Percentiles rank a stretch among this genome's conserved stretches.
phyloP scores from a whole-genome alignment of 2,113 vertebrate species.

The Motacilla alba region DNA sequence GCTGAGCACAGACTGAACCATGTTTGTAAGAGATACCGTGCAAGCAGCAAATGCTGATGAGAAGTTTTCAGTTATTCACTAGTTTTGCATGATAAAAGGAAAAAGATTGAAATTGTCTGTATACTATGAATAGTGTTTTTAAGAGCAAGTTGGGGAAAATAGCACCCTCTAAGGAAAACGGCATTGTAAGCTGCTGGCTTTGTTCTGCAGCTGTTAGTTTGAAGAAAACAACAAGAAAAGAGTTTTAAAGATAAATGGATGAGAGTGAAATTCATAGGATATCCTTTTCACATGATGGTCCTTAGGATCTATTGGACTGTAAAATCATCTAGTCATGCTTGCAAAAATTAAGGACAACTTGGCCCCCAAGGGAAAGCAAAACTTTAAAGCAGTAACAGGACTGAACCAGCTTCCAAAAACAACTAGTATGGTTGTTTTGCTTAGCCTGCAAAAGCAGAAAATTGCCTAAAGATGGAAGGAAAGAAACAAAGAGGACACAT shows the following conservation, averaged over 20 bases:
- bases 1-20: background rate
- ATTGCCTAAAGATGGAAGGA: background rate
- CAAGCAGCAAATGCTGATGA: constrained; percentile 32
- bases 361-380: background rate
- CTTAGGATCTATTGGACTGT: background rate
- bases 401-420: background rate
- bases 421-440: background rate
- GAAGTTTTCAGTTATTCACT: constrained; percentile 24
- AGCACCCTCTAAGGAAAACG: constrained; percentile 1
- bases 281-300: background rate
- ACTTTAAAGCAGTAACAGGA: constrained; percentile 10
- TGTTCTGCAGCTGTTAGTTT: constrained; percentile 54
- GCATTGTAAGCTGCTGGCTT: constrained; percentile 44
- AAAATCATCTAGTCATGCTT: constrained; percentile 25
- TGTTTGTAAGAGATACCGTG: background rate
- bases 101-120: constrained; percentile 45
- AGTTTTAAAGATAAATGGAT: background rate
- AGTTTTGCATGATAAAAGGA: constrained; percentile 46
- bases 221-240: background rate
- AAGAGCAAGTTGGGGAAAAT: constrained; percentile 43
- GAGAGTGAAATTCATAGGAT: background rate
- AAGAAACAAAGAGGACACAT: background rate
- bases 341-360: constrained; percentile 34
- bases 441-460: background rate
- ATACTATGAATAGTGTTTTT: constrained; percentile 37